phyloP scores from a whole-genome alignment of 2,113 vertebrate genomes.

The Tilapia sparmanii region DNA sequence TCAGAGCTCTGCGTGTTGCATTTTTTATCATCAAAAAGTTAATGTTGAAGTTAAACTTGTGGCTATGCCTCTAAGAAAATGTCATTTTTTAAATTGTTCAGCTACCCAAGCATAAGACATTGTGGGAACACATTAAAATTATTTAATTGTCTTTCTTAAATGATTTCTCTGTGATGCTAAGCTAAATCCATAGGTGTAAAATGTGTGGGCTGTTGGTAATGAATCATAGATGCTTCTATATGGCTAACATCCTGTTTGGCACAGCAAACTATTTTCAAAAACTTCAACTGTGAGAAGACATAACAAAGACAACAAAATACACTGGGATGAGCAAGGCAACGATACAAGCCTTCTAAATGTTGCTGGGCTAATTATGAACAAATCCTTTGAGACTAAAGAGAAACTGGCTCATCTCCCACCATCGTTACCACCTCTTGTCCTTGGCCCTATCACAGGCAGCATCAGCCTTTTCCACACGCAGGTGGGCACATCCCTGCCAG shows the following conservation, averaged over 20 bases:
- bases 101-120: background rate
- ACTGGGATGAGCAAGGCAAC: background rate
- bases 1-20: background rate
- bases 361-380: conserved; percentile 19
- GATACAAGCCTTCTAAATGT: conserved; percentile 4
- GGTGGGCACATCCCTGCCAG: conserved; percentile 41
- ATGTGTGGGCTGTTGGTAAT: conserved; percentile 9
- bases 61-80: background rate
- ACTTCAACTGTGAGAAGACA: background rate
- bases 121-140: background rate
- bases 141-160: background rate
- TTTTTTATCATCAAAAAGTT: background rate
- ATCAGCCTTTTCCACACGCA: conserved; percentile 20
- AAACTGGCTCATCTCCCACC: conserved; percentile 27
- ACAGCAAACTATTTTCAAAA: background rate
- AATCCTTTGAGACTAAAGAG: conserved; percentile 8
- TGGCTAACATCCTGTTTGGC: conserved; percentile 10
- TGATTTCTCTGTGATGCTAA: background rate
- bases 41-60: background rate
- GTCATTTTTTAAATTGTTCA: background rate
- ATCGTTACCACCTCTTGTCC: conserved; percentile 12
- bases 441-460: conserved; percentile 14
- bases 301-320: background rate
- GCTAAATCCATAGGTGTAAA: conserved; percentile 5
- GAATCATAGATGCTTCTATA: conserved; percentile 12